Conservation (phyloP, 2,797 vertebrate species). For the Hyperoplus immaculatus region DNA sequence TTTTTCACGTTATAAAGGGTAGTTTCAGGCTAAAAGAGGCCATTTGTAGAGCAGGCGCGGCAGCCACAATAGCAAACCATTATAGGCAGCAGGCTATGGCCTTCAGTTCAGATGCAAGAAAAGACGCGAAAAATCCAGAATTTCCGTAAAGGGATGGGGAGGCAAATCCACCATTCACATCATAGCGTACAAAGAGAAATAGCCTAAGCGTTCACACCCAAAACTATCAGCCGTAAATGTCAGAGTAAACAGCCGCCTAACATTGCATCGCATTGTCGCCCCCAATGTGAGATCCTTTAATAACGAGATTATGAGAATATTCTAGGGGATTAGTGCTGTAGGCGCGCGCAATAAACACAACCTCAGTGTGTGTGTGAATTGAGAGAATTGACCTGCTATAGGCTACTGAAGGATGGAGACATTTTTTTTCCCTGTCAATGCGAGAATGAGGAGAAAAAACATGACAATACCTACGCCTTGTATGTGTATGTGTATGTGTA, state of each 20-base stretch:
- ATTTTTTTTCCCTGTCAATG: neutral
- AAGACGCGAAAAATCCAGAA: constrained; percentile 76
- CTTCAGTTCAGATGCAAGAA: constrained; percentile 20
- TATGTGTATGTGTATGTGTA: constrained; percentile 2
- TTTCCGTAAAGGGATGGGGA: constrained; percentile 5
- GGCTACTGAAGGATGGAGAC: constrained; percentile 52
- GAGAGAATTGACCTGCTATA: constrained; percentile 44
- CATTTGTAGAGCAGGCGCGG: constrained; percentile 1
- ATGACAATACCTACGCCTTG: no score
- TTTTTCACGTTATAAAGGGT: no score
- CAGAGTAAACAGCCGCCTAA: constrained; percentile 1
- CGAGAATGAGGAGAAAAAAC: no score
- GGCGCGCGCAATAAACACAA: constrained; percentile 29
- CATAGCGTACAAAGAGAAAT: no score
- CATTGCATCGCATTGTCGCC: constrained; percentile 13
- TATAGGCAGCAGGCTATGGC: constrained; percentile 25
- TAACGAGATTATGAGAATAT: constrained; percentile 70
- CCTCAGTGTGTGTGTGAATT: neutral
- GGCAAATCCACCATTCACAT: no score
- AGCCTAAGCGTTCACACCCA: no score
- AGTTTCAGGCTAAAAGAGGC: neutral
- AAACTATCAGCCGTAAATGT: neutral
- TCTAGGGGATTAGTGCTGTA: constrained; percentile 59
- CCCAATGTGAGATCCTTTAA: constrained; percentile 10
- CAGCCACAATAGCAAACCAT: constrained; percentile 21